Conservation (phyloP, 2,797 vertebrate species). For the Coregonus suidteri region DNA sequence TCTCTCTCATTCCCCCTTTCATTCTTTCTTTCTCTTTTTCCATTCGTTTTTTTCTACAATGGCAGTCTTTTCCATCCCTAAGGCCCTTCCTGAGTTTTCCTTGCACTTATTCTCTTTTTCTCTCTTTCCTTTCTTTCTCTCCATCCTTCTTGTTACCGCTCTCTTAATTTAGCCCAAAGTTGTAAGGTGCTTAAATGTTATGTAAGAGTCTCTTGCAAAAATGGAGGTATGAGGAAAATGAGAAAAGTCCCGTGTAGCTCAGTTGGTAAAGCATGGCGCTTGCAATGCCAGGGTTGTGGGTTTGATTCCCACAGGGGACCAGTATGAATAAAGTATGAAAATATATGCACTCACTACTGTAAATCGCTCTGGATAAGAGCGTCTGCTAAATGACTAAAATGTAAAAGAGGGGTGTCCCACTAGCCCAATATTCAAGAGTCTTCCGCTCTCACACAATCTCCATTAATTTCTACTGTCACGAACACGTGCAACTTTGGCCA, state of each 20-base stretch:
- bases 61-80: neutral
- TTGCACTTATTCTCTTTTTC: neutral
- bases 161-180: neutral
- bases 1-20: conserved; percentile 3
- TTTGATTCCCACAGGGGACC: too few species aligned
- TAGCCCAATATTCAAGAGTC: neutral
- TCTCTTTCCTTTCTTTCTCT: neutral
- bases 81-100: neutral
- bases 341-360: too few species aligned
- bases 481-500: conserved; percentile 27
- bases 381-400: too few species aligned
- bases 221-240: neutral
- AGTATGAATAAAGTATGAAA: too few species aligned
- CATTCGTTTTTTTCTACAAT: neutral
- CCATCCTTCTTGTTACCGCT: conserved; percentile 1
- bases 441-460: neutral
- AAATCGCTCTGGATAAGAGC: too few species aligned
- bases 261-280: too few species aligned
- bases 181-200: neutral
- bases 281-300: too few species aligned
- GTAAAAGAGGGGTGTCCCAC: neutral
- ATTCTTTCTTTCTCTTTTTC: neutral
- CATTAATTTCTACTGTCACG: conserved; percentile 29
- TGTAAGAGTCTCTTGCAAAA: neutral
- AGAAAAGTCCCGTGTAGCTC: neutral